Base-by-base conservation (phyloP, 2,113 vertebrate genomes). In the Cyphomyrus discorhynchus region DNA sequence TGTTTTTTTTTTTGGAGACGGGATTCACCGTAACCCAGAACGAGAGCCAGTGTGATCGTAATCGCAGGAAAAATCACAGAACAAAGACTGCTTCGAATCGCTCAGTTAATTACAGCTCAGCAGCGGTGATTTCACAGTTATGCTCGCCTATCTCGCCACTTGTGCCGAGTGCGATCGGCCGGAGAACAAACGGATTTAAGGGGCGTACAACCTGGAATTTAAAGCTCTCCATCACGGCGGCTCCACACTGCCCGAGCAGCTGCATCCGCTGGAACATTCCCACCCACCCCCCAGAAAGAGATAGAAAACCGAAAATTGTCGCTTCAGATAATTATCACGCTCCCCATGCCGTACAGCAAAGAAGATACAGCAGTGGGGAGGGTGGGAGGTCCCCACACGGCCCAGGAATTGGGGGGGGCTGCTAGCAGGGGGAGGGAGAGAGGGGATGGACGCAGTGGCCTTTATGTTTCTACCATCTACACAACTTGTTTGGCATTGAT, bases 381-480 rank as follows among this genome's bases (percentile, higher is more conserved):
- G 70, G 5, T 4, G 83, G 31, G 19, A 66, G 24, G 13, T 27
- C 45, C 49, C 31, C 46, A 31, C 45, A 74, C 4, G 19, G 39
- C 17, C 83, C 11, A n/a, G 66, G 62, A 42, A 46, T 70, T 0
- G 47, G 3, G 47, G 47, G 47, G 47, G 8, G 8, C 42, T 45
- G 47, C 47, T 49, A 49, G 47, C 10, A 11, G 47, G 8, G 47
- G 47, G 47, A 10, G 10, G 47, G 9, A 39, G 39, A 91, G 91
- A 94, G 80, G 87, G 86, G 88, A 92, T 89, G 45, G 89, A 84
- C 74, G 49, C 74, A 45, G 53, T 86, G 90, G 91, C 56, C 88
- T 92, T 88, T 90, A 88, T 92, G 53, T 92, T 90, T 90, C 27
- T 91, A 45, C 90, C 90, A 88, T 90, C 91, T 90, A 93, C 90